phyloP scores from a whole-genome alignment of 2,113 vertebrate species.

The Typhlomys cinereus region DNA sequence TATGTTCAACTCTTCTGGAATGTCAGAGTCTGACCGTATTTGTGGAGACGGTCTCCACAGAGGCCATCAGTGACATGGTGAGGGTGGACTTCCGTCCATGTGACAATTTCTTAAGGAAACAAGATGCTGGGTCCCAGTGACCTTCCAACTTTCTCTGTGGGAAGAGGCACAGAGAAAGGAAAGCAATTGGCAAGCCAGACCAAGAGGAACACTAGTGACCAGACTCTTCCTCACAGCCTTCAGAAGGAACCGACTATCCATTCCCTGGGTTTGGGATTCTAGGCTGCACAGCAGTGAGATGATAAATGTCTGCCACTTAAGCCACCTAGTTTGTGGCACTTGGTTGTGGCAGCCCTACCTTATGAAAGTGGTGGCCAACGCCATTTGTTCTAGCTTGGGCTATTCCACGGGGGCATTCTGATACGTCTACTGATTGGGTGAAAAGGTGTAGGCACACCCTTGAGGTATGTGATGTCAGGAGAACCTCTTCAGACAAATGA shows the following conservation, averaged over 20 bases:
- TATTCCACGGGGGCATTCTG: not conserved
- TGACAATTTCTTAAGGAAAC: not conserved
- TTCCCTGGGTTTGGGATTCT: not conserved
- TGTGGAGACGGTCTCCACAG: not conserved
- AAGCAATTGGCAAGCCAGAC: accelerated
- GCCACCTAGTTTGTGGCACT: accelerated
- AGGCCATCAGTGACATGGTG: not conserved
- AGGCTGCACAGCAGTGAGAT: not conserved
- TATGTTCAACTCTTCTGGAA: not conserved
- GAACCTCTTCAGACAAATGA: not conserved
- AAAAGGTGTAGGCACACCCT: not conserved
- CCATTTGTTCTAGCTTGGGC: not conserved
- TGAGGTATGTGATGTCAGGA: not conserved
- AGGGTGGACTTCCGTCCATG: no score
- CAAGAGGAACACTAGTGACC: not conserved
- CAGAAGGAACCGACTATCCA: not conserved
- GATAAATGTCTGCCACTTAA: not conserved
- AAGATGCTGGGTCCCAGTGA: not conserved
- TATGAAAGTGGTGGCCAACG: not conserved
- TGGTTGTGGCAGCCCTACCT: not conserved
- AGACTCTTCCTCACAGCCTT: accelerated
- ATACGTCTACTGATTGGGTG: not conserved
- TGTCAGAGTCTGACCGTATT: not conserved
- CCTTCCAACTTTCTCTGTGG: no score
- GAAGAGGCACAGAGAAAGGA: not conserved